These are phyloP conservation scores for Rotaria socialis DNA, from an alignment of 2,888 invertebrate genomes.

Conservation along the genomic window DNA sequence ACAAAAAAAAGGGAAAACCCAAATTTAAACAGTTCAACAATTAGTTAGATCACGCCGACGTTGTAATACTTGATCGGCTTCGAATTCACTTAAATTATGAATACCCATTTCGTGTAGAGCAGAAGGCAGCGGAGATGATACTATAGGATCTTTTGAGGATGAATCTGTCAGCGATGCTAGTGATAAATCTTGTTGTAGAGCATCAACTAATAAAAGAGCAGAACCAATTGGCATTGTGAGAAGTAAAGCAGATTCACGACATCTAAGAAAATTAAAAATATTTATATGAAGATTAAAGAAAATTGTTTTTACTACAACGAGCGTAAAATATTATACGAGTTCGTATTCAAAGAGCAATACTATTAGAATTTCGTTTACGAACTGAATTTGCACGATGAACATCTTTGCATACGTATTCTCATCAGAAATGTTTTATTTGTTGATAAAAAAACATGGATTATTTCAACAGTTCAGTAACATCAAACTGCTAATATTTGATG, in stretches of 20 bases:
- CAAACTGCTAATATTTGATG: too few relatives aligned
- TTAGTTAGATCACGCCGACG: background rate
- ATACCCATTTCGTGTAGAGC: background rate
- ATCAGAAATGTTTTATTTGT: too few relatives aligned
- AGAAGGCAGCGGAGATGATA: background rate
- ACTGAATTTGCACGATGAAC: too few relatives aligned
- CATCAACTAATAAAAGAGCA: background rate
- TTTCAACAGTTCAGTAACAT: too few relatives aligned
- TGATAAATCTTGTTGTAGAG: background rate
- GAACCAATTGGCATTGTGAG: background rate
- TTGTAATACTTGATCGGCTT: background rate
- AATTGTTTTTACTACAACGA: too few relatives aligned
- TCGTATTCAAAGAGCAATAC: too few relatives aligned
- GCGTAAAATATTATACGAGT: too few relatives aligned
- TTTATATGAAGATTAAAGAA: too few relatives aligned
- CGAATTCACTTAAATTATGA: background rate
- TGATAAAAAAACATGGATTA: too few relatives aligned
- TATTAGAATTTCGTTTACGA: too few relatives aligned
- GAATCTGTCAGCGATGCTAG: background rate
- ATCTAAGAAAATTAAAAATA: background rate
- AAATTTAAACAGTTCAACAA: background rate
- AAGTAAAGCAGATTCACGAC: conserved; percentile 27
- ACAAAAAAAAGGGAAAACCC: background rate
- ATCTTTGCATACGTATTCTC: too few relatives aligned
- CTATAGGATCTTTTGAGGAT: background rate